Percentiles rank a stretch among this genome's conserved stretches.
Conservation (phyloP, 2,113 vertebrate genomes). For the Xerus inauris region DNA sequence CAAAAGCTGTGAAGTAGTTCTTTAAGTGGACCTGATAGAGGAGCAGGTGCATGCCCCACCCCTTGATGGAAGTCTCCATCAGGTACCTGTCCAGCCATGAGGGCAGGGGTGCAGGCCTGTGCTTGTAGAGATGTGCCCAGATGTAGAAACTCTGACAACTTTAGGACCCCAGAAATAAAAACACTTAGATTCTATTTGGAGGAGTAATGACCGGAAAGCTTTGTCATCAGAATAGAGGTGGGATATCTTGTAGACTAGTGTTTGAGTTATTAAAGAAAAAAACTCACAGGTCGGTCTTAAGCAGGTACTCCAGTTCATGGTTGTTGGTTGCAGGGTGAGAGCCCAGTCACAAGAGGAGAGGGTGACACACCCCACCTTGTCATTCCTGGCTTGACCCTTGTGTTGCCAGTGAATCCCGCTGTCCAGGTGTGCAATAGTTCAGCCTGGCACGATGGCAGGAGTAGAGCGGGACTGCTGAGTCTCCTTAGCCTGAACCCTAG, state of each 20-base stretch:
- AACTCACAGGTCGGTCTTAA: background rate
- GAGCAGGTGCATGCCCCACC: rapidly evolving
- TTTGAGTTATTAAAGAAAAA: background rate
- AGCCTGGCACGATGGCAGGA: background rate
- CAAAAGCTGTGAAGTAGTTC: background rate
- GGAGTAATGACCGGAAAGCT: background rate
- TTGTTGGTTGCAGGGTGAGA: background rate
- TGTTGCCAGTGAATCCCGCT: background rate
- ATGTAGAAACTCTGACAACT: background rate
- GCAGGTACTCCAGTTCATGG: background rate
- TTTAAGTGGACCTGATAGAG: background rate
- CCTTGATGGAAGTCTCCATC: background rate
- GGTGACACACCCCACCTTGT: background rate
- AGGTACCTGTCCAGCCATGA: rapidly evolving
- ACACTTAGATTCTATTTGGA: background rate
- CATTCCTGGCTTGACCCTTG: background rate
- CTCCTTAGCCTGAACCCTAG: background rate
- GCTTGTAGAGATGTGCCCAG: background rate
- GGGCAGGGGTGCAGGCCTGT: rapidly evolving
- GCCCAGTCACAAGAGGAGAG: no score
- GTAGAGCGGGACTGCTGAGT: rapidly evolving
- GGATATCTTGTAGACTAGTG: background rate
- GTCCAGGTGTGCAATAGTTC: rapidly evolving
- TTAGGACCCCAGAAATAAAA: background rate
- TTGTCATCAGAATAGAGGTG: background rate